phyloP scores from a whole-genome alignment of 2,888 invertebrate species.

The Tipula vernalis region DNA sequence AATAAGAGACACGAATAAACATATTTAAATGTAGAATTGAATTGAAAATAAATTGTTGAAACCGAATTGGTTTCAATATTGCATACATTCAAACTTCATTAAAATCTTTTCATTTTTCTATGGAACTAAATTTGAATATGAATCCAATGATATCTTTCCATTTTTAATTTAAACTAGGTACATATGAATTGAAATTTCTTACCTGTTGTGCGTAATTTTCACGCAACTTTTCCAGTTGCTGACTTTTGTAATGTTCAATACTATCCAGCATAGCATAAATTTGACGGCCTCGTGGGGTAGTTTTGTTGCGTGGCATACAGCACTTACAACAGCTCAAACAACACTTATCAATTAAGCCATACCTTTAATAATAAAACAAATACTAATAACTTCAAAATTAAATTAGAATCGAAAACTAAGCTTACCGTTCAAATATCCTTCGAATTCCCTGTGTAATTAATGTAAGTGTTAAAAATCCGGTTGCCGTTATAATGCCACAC shows the following conservation, averaged over 20 bases:
- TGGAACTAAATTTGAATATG: no score
- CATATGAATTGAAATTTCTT: slow-evolving; percentile 17
- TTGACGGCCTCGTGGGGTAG: slow-evolving; percentile 67
- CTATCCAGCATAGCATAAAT: slow-evolving; percentile 80
- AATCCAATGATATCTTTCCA: no score
- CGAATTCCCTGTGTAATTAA: slow-evolving; percentile 64
- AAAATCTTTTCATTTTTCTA: no score
- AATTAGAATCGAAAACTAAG: neutral
- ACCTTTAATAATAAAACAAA: slow-evolving; percentile 40
- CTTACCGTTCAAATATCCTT: slow-evolving; percentile 54
- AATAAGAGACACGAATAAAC: no score
- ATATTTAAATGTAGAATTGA: no score
- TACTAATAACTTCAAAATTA: neutral
- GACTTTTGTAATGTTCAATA: slow-evolving; percentile 80
- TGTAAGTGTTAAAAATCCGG: slow-evolving; percentile 65
- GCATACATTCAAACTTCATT: no score
- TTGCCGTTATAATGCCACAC: slow-evolving; percentile 69
- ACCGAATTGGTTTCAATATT: no score
- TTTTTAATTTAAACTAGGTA: no score
- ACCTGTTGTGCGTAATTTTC: slow-evolving; percentile 89
- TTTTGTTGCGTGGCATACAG: slow-evolving; percentile 52
- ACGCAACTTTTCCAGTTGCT: slow-evolving; percentile 73
- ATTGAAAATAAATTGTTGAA: no score
- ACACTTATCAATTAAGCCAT: slow-evolving; percentile 53
- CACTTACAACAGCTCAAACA: slow-evolving; percentile 52